A percentile compares a stretch with the other conserved stretches of the same genome.
These are phyloP conservation scores for Anolis carolinensis DNA, from an alignment of 2,113 vertebrate species.

Conservation along the genomic window DNA sequence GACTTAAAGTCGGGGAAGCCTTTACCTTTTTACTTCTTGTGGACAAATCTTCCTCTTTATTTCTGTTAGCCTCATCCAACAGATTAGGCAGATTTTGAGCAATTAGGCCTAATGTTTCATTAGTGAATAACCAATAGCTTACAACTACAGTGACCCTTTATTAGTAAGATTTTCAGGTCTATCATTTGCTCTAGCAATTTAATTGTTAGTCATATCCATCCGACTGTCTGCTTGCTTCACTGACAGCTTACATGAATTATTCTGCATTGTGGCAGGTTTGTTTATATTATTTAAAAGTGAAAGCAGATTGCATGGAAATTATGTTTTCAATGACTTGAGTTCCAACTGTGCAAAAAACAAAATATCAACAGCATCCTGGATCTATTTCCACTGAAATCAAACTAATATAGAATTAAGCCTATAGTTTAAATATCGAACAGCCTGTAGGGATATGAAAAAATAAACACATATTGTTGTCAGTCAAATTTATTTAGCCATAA, in stretches of 20 bases:
- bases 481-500: slow-evolving; percentile 9
- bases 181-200: not conserved
- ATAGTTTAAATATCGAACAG: slow-evolving; percentile 20
- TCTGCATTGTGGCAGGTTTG: not conserved
- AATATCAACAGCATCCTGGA: slow-evolving; percentile 21
- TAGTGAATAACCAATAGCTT: not conserved
- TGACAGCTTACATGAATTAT: slow-evolving; percentile 21
- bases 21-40: too few relatives aligned
- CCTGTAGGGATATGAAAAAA: not conserved
- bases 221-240: not conserved
- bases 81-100: not conserved
- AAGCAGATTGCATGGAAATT: not conserved
- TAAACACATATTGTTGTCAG: slow-evolving; percentile 28
- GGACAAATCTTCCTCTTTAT: not conserved
- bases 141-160: not conserved
- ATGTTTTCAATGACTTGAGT: slow-evolving; percentile 40
- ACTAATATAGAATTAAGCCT: slow-evolving; percentile 20
- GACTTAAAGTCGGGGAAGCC: too few relatives aligned
- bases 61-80: not conserved
- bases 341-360: slow-evolving; percentile 20
- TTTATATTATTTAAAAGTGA: slow-evolving; percentile 35
- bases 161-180: not conserved
- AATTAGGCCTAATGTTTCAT: not conserved
- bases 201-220: not conserved
- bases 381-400: slow-evolving; percentile 46